Evolutionary conservation across 2,113 vertebrate genomes (phyloP), one percentile per base, ranked within the genome.

Genomic region (Axis porcinus): DNA sequence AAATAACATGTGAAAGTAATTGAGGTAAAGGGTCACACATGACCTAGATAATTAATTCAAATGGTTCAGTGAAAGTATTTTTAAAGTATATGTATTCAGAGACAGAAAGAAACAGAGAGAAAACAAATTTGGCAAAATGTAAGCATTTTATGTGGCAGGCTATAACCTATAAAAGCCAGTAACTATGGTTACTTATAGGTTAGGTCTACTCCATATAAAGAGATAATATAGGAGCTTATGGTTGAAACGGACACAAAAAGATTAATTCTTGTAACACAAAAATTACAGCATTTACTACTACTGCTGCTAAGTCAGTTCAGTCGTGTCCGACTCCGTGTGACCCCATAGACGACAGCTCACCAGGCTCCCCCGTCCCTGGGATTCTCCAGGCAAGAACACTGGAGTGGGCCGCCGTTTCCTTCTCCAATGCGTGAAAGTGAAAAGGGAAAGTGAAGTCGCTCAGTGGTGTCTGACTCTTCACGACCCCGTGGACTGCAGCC

Each of bases 101-200:
- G 28, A 57, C 27, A 57, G 19, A 27, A 11, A 54, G 15, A 94
- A 28, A 91, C 5, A 58, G 47, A 85, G 30, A 91, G 7, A 86
- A 55, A 95, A 30, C 47, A 94, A 89, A 94, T 52, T 45, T 87
- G n/a, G 45, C 40, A 96, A 97, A 97, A 87, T 62, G 30, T 74
- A 83, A 92, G 40, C 86, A 92, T 40, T 78, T 94, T 60, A 79
- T 33, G 60, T 64, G 28, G 67, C 54, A 64, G 27, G 15, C 40
- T 93, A 13, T 52, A 86, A 84, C n/a, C 45, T 47, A 92, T 30
- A 86, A 97, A 94, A 94, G 30, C 21, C 52, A 85, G 40, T 94
- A 95, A 82, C 58, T 43, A 82, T 45, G n/a, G 55, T 87, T 81
- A 90, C 90, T 64, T 52, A 14, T 8, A 43, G 47, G 50, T 33